Conservation (phyloP, 2,113 vertebrate genomes). For the Hemicordylus capensis region DNA sequence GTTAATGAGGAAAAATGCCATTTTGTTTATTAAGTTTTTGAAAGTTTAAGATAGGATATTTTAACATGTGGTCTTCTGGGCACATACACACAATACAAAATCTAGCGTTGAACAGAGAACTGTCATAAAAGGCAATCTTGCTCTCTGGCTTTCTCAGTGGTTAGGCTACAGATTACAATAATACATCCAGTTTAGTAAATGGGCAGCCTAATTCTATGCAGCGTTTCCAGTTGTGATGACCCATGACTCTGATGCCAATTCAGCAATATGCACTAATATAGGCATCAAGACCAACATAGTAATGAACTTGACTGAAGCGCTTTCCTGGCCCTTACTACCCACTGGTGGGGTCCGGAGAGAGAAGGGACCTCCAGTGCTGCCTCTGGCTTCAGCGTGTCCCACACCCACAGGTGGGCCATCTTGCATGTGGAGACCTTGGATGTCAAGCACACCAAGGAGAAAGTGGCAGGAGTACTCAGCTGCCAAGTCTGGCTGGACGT, state of each 20-base stretch:
- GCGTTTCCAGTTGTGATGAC: neutral
- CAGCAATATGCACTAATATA: neutral
- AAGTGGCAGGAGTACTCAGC: no score
- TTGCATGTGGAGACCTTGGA: no score
- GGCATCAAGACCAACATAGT: neutral
- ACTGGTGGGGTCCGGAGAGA: no score
- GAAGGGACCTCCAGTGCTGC: no score
- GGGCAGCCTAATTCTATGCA: neutral
- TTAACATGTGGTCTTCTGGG: neutral
- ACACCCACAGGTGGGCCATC: no score
- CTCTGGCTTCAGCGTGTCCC: no score
- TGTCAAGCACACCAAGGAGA: no score
- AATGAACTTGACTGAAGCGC: neutral
- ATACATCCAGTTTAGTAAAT: neutral
- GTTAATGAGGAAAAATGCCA: neutral
- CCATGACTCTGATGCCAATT: neutral
- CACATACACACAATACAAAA: neutral
- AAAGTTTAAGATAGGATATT: neutral
- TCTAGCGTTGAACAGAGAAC: neutral
- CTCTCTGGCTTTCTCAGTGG: neutral
- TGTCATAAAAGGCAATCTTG: neutral
- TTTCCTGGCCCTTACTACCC: no score
- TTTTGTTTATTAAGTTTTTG: neutral
- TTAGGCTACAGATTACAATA: neutral
- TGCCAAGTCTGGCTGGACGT: no score